Percentiles rank a stretch among this genome's conserved stretches.
Conservation (phyloP, 2,888 invertebrate genomes). For the Xanthia togata region DNA sequence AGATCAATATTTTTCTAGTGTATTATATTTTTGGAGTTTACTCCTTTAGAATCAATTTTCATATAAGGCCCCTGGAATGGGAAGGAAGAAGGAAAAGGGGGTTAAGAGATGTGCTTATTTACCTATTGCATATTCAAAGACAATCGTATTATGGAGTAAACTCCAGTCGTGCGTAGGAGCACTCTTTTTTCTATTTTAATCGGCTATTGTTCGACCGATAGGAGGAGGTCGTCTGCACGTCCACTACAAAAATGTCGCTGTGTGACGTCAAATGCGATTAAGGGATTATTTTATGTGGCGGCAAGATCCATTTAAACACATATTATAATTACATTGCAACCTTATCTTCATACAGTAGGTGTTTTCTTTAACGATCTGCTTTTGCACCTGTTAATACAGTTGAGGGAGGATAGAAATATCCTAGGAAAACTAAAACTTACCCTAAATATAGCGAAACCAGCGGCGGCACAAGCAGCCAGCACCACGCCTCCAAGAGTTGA, state of each 20-base stretch:
- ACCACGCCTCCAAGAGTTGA: constrained; percentile 97
- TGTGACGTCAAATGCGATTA: constrained; percentile 42
- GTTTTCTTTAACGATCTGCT: neutral
- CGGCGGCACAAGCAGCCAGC: constrained; percentile 96
- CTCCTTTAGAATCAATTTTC: too few species aligned
- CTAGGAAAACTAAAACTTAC: constrained; percentile 82
- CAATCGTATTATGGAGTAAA: too few species aligned
- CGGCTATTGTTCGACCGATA: constrained; percentile 7
- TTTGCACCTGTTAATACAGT: neutral
- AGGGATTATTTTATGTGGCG: constrained; percentile 32
- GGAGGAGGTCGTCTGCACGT: constrained; percentile 5
- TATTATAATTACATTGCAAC: constrained; percentile 10
- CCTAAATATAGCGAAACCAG: constrained; percentile 98
- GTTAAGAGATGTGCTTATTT: too few species aligned
- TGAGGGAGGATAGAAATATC: neutral
- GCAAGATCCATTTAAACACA: constrained; percentile 19
- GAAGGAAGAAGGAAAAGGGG: too few species aligned
- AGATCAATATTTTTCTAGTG: neutral
- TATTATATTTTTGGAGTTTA: too few species aligned
- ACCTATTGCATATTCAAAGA: too few species aligned
- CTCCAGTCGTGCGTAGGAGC: too few species aligned
- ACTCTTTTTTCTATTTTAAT: constrained; percentile 11
- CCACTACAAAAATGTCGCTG: constrained; percentile 20
- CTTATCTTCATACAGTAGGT: neutral
- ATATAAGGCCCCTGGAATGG: too few species aligned